Conservation (phyloP, 2,888 invertebrate species). For the Acanthosoma haemorrhoidale region DNA sequence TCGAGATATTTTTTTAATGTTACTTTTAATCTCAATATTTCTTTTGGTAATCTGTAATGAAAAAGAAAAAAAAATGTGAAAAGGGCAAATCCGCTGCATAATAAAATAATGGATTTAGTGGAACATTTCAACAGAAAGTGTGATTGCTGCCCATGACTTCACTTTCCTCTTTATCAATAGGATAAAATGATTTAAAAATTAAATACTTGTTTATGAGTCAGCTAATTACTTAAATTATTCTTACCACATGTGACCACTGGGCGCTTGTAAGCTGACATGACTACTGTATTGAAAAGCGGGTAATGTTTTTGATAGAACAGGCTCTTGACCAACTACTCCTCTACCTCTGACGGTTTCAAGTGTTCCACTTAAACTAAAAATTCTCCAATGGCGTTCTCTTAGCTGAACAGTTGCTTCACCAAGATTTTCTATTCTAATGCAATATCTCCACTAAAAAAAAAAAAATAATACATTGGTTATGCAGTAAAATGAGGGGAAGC, state of each 20-base stretch:
- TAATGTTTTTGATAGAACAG: slow-evolving; percentile 74
- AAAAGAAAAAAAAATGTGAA: too few relatives aligned
- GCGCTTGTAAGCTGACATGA: slow-evolving; percentile 93
- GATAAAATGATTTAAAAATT: background rate
- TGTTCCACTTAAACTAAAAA: slow-evolving; percentile 89
- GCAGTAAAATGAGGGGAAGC: too few relatives aligned
- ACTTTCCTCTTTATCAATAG: too few relatives aligned
- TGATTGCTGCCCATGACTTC: too few relatives aligned
- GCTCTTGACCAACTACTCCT: slow-evolving; percentile 98
- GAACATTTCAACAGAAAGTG: too few relatives aligned
- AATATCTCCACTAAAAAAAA: slow-evolving; percentile 84
- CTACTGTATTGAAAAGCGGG: slow-evolving; percentile 98
- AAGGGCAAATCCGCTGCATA: too few relatives aligned
- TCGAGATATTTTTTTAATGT: too few relatives aligned
- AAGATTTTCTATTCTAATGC: slow-evolving; percentile 92
- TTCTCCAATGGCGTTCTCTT: slow-evolving; percentile 95
- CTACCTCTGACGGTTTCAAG: slow-evolving; percentile 90
- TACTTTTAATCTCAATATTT: too few relatives aligned
- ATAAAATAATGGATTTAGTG: too few relatives aligned
- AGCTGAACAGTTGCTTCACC: slow-evolving; percentile 84
- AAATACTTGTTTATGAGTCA: background rate
- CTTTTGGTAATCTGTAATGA: too few relatives aligned
- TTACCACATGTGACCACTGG: slow-evolving; percentile 96
- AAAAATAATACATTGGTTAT: too few relatives aligned
- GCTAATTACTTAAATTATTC: slow-evolving; percentile 41